A percentile compares a stretch with the other conserved stretches of the same genome.
phyloP scores from a whole-genome alignment of 2,888 invertebrate species.

The Pollenia labialis region DNA sequence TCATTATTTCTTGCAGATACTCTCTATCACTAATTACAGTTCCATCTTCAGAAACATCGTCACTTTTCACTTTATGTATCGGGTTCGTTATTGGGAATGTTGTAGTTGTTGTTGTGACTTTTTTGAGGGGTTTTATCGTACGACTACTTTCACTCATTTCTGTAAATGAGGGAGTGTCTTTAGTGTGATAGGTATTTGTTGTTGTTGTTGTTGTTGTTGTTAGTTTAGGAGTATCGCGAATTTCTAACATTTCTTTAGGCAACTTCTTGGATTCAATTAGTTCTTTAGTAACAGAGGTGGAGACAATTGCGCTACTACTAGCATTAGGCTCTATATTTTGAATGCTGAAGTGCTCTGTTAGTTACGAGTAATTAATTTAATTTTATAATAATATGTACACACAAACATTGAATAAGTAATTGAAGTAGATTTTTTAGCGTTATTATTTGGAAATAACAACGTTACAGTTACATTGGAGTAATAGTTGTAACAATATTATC shows the following conservation, averaged over 20 bases:
- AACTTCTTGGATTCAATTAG: slow-evolving; percentile 81
- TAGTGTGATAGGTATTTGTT: slow-evolving; percentile 77
- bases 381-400: slow-evolving; percentile 8
- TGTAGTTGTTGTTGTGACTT: slow-evolving; percentile 13
- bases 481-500: slow-evolving; percentile 1
- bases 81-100: background rate
- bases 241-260: slow-evolving; percentile 74
- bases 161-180: slow-evolving; percentile 83
- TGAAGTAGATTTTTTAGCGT: slow-evolving; percentile 3
- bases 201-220: slow-evolving; percentile 63
- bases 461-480: background rate
- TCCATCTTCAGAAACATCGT: slow-evolving; percentile 14
- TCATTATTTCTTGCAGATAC: slow-evolving; percentile 78
- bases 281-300: slow-evolving; percentile 77
- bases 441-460: slow-evolving; percentile 11
- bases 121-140: slow-evolving; percentile 62
- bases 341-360: slow-evolving; percentile 83
- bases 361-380: slow-evolving; percentile 58
- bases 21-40: slow-evolving; percentile 44
- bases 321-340: slow-evolving; percentile 79
- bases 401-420: slow-evolving; percentile 40
- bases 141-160: slow-evolving; percentile 83
- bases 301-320: slow-evolving; percentile 62
- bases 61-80: slow-evolving; percentile 25
- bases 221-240: slow-evolving; percentile 22